These are phyloP conservation scores for Hipparchia sbordonii DNA, from an alignment of 2,888 invertebrate species.

Conservation along the genomic window DNA sequence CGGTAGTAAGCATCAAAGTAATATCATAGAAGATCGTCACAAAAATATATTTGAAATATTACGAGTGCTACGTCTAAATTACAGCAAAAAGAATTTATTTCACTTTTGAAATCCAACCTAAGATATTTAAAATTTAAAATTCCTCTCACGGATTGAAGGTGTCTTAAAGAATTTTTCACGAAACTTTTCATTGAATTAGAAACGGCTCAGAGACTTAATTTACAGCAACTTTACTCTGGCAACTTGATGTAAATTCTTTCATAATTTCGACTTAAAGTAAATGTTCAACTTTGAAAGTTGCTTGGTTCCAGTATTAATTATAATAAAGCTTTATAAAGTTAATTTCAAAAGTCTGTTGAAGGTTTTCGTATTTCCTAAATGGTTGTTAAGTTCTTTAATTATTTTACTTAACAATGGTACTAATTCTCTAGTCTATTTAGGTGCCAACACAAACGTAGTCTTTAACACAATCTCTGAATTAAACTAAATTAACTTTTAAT, in stretches of 20 bases:
- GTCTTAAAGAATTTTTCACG: constrained; percentile 17
- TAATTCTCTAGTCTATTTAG: too few species aligned
- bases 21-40: too few species aligned
- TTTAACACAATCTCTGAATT: too few species aligned
- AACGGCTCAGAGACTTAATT: constrained; percentile 4
- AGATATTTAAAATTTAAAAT: not conserved
- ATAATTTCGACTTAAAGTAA: constrained; percentile 18
- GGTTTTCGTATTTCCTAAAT: not conserved
- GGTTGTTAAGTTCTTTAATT: not conserved
- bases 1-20: too few species aligned
- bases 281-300: constrained; percentile 15
- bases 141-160: constrained; percentile 9
- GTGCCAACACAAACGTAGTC: too few species aligned
- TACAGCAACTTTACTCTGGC: constrained; percentile 1
- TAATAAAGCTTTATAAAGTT: not conserved
- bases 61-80: not conserved
- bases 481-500: too few species aligned
- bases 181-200: constrained; percentile 20
- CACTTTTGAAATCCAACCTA: not conserved
- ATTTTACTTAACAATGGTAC: not conserved
- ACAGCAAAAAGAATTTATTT: not conserved
- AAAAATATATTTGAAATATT: too few species aligned
- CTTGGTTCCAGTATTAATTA: not conserved
- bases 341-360: not conserved
- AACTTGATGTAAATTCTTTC: constrained; percentile 12